Evolutionary conservation across 1,140 invertebrate species (phyloP).

Genomic region (Pseudomyrmex concolor): DNA sequence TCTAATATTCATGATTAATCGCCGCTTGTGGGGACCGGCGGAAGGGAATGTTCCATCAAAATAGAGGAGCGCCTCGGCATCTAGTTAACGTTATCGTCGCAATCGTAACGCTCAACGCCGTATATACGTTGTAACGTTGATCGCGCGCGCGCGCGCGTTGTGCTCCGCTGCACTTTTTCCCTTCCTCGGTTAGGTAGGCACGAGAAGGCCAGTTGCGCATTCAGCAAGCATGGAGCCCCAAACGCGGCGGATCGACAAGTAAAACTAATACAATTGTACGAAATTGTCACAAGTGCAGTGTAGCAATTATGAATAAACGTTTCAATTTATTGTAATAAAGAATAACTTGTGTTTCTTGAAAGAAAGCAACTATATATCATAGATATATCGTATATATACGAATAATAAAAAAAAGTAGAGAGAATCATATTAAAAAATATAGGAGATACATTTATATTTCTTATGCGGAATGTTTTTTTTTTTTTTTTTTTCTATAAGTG

Average conservation of each 20-base stretch:
- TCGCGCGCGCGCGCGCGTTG: too few species aligned
- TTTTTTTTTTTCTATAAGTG: neutral
- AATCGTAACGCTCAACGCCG: slow-evolving; percentile 51
- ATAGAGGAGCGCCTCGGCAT: slow-evolving; percentile 44
- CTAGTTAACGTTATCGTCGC: slow-evolving; percentile 59
- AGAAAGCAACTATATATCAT: too few species aligned
- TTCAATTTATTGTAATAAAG: too few species aligned
- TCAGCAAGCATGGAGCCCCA: slow-evolving; percentile 4
- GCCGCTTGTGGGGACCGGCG: slow-evolving; percentile 37
- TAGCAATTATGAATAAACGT: too few species aligned
- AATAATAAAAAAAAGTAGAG: too few species aligned
- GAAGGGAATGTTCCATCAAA: slow-evolving; percentile 58
- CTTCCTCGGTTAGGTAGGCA: slow-evolving; percentile 4
- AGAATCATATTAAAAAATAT: too few species aligned
- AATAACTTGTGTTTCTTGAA: too few species aligned
- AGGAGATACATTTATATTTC: too few species aligned
- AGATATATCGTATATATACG: too few species aligned
- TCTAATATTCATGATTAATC: slow-evolving; percentile 61
- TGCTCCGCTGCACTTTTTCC: slow-evolving; percentile 25
- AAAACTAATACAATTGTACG: too few species aligned
- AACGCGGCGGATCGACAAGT: neutral
- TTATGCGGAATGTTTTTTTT: too few species aligned
- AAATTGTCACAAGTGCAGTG: too few species aligned
- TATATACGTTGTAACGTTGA: slow-evolving; percentile 33
- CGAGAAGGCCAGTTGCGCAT: slow-evolving; percentile 24